Evolutionary conservation across 2,888 invertebrate genomes (phyloP).

Genomic region (Agrochola macilenta): DNA sequence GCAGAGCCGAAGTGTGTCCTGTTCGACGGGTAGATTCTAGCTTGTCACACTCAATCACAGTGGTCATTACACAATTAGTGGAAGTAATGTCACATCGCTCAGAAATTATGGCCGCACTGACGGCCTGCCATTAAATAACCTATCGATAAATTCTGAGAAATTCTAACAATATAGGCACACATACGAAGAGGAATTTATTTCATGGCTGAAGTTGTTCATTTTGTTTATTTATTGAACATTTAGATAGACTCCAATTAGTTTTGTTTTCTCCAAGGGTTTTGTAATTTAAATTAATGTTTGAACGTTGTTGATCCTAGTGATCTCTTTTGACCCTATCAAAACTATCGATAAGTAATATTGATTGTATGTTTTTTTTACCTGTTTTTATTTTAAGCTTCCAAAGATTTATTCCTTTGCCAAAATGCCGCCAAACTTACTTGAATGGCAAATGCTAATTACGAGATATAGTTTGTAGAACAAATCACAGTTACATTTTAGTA

Average conservation of each 20-base stretch:
- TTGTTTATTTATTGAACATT: slow-evolving; percentile 27
- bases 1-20: slow-evolving; percentile 64
- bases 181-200: slow-evolving; percentile 31
- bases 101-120: slow-evolving; percentile 68
- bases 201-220: slow-evolving; percentile 15
- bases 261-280: not conserved
- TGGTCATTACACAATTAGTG: slow-evolving; percentile 78
- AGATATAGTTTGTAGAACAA: slow-evolving; percentile 55
- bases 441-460: slow-evolving; percentile 36
- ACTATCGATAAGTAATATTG: not conserved
- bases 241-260: not conserved
- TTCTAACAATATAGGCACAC: slow-evolving; percentile 42
- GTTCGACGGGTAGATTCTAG: slow-evolving; percentile 46
- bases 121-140: slow-evolving; percentile 61
- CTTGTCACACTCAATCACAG: slow-evolving; percentile 74
- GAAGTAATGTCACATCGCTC: slow-evolving; percentile 72
- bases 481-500: slow-evolving; percentile 63
- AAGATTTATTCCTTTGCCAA: not conserved
- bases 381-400: not conserved
- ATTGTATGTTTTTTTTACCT: not conserved
- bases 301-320: not conserved
- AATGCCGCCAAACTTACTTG: slow-evolving; percentile 1
- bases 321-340: not conserved
- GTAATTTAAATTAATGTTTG: not conserved
- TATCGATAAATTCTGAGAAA: slow-evolving; percentile 59